phyloP scores from a whole-genome alignment of 1,140 invertebrate species.

The Platorchestia sp. region DNA sequence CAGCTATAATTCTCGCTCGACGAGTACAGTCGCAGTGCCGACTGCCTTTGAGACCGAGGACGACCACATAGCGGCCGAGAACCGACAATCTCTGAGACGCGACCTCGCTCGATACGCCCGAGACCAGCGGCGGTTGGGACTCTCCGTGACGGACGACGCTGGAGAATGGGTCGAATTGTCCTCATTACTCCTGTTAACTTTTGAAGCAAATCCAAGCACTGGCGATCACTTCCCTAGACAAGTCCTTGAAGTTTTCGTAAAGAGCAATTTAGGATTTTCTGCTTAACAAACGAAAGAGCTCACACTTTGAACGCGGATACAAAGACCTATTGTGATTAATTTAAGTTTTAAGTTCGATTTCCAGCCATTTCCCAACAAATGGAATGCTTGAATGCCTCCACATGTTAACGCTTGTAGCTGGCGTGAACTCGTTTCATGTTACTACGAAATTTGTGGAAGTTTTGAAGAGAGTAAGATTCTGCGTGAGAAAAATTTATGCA shows the following conservation, averaged over 20 bases:
- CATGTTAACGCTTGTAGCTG: no score
- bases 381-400: no score
- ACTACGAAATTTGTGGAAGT: no score
- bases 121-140: neutral
- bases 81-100: neutral
- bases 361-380: no score
- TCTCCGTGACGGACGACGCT: neutral
- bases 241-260: neutral
- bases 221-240: neutral
- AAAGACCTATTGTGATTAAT: neutral
- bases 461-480: no score
- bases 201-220: neutral
- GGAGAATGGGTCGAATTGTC: constrained; percentile 31
- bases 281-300: neutral
- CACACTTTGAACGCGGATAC: neutral
- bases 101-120: neutral
- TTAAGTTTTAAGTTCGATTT: no score
- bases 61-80: neutral
- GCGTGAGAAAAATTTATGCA: no score
- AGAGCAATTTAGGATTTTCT: neutral
- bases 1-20: no score
- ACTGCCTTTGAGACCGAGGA: neutral
- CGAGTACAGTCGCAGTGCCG: no score
- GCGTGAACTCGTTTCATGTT: no score
- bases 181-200: constrained; percentile 23